phyloP scores from a whole-genome alignment of 2,888 invertebrate genomes.

The Lottia scabra region DNA sequence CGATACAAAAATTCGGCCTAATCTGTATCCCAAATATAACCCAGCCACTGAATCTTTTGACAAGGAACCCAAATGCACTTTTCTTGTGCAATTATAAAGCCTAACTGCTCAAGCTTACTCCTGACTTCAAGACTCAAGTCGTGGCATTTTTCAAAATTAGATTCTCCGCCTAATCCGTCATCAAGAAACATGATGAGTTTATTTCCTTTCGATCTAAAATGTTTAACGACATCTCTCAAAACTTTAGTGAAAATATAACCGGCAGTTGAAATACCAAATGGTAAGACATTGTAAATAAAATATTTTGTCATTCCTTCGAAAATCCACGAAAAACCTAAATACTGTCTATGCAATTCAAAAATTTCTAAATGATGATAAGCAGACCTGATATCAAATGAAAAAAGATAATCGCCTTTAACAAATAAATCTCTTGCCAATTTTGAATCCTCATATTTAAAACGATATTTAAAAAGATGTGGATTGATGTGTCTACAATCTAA shows the following conservation, averaged over 20 bases:
- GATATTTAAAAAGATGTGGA: background rate
- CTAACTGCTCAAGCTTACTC: background rate
- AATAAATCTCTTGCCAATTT: background rate
- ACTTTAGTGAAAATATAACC: background rate
- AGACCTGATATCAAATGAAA: background rate
- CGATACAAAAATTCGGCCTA: background rate
- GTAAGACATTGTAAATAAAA: background rate
- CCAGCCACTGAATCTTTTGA: background rate
- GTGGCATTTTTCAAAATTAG: constrained; percentile 4
- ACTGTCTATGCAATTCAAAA: background rate
- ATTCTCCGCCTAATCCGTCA: background rate
- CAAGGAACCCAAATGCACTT: background rate
- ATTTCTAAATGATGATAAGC: constrained; percentile 1
- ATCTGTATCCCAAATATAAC: background rate
- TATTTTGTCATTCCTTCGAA: background rate
- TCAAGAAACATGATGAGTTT: background rate
- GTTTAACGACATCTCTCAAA: background rate
- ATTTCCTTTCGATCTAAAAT: background rate
- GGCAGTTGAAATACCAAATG: background rate
- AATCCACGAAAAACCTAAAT: background rate
- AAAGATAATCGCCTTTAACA: background rate
- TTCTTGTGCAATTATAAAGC: background rate
- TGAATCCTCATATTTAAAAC: background rate
- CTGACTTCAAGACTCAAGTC: background rate
- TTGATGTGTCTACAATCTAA: constrained; percentile 2